These are phyloP conservation scores for Erinaceus europaeus DNA, from an alignment of 2,113 vertebrate genomes.

Conservation along the genomic window DNA sequence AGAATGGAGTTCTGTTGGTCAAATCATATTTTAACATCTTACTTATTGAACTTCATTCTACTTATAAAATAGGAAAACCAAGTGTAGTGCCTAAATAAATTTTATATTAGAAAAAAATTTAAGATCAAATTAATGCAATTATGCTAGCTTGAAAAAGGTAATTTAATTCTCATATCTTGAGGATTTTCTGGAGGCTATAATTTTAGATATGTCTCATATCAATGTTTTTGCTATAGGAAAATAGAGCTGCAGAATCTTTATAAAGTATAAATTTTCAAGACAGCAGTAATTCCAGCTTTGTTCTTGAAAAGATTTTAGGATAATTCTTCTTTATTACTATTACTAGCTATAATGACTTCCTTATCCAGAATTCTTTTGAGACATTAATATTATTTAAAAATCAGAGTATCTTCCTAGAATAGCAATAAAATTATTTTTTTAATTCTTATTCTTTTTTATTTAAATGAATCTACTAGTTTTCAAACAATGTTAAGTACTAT, in stretches of 20 bases:
- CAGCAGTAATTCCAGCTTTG: neutral
- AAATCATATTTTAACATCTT: neutral
- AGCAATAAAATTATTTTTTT: conserved; percentile 4
- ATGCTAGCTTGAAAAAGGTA: neutral
- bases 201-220: neutral
- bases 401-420: neutral
- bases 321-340: neutral
- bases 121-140: neutral
- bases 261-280: neutral
- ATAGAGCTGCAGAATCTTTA: neutral
- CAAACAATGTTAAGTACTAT: neutral
- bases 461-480: neutral
- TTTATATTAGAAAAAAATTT: neutral
- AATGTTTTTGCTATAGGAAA: neutral
- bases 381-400: neutral
- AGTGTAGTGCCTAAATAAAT: neutral
- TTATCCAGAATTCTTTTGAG: neutral
- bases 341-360: neutral
- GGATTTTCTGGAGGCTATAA: neutral
- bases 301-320: neutral
- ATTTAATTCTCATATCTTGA: neutral
- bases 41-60: neutral
- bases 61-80: neutral
- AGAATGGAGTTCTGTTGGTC: neutral
- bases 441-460: too few relatives aligned